A percentile compares a stretch with the other conserved stretches of the same genome.
Conservation (phyloP, 2,888 invertebrate species). For the Harmothoe impar region DNA sequence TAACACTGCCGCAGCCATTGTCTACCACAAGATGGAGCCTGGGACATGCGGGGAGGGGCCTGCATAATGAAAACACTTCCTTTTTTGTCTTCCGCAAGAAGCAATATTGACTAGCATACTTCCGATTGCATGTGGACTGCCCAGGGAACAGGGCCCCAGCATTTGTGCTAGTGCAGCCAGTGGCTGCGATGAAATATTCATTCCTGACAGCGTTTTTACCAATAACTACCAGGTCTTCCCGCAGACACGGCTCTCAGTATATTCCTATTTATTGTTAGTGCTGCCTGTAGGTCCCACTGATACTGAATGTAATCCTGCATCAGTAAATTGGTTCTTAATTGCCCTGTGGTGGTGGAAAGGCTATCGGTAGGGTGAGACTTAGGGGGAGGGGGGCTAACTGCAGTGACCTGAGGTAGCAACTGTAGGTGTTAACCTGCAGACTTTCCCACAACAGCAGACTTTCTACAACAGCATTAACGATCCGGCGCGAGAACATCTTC, state of each 20-base stretch:
- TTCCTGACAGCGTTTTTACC: background rate
- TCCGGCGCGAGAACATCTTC: background rate
- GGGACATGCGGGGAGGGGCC: background rate
- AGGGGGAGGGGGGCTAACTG: no score
- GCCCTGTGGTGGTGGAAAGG: background rate
- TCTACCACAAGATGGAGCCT: background rate
- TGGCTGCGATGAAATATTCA: constrained; percentile 15
- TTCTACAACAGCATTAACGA: no score
- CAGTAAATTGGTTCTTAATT: constrained; percentile 36
- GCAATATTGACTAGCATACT: constrained; percentile 45
- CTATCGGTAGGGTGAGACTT: no score
- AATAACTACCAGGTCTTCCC: background rate
- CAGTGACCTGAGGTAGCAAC: no score
- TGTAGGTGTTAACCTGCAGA: no score
- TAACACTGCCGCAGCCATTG: background rate
- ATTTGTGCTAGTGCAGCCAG: background rate
- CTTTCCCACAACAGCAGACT: no score
- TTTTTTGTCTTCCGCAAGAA: background rate
- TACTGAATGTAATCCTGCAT: background rate
- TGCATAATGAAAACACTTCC: background rate
- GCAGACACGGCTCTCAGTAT: background rate
- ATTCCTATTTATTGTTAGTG: background rate
- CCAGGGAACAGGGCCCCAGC: background rate
- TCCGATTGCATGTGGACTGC: constrained; percentile 16
- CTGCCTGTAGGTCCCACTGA: background rate